phyloP scores from a whole-genome alignment of 2,113 vertebrate species.

The Podilymbus podiceps region DNA sequence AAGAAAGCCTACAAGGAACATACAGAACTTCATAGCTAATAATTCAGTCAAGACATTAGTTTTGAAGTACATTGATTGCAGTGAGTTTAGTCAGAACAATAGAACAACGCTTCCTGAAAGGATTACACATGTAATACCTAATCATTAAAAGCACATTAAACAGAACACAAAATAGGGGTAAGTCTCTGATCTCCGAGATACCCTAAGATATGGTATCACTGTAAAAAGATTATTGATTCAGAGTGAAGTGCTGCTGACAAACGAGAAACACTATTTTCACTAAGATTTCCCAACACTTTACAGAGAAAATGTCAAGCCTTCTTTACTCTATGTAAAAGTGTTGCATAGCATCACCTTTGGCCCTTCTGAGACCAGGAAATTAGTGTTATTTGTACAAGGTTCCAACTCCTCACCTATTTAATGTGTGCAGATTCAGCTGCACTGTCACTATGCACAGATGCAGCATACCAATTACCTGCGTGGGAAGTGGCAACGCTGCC shows the following conservation, averaged over 20 bases:
- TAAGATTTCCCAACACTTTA: background rate
- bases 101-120: background rate
- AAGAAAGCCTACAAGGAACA: background rate
- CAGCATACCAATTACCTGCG: constrained; percentile 36
- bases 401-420: background rate
- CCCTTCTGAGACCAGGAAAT: background rate
- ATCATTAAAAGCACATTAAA: background rate
- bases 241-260: background rate
- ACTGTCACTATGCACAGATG: background rate
- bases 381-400: background rate
- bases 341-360: background rate
- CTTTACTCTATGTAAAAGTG: background rate
- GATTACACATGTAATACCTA: background rate
- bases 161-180: background rate
- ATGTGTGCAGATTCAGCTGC: background rate
- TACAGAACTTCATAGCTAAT: background rate
- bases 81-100: background rate
- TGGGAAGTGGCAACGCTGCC: constrained; percentile 21
- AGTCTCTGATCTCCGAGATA: background rate
- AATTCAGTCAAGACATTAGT: background rate
- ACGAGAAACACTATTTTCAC: background rate
- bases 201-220: fast-evolving
- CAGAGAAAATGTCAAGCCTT: background rate
- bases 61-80: background rate
- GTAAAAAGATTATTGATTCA: background rate